Evolutionary conservation across 2,797 vertebrate species (phyloP), one percentile per base, ranked within the genome.

Genomic region (Tenualosa thibaudeaui): DNA sequence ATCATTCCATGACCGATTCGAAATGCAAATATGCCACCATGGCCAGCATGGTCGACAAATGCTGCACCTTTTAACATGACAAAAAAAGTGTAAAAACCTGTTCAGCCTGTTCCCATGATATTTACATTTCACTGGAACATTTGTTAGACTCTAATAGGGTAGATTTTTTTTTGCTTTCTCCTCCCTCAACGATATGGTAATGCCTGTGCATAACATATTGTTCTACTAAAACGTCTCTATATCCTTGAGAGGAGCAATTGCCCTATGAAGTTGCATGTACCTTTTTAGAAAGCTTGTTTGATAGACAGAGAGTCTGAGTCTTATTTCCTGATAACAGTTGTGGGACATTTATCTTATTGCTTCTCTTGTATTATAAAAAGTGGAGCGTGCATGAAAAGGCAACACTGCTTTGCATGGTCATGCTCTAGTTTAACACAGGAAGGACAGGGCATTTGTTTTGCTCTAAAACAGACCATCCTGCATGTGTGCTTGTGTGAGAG

Each of bases 191-290:
- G 2, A 78, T 78, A 3, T 78, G 8, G 40, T 7, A 3, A 12
- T 46, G 22, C 40, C 37, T 3, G 26, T 7, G 17, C 71, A 78
- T 78, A 43, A 46, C 19, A 19, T 46, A 5, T 22, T 78, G 0
- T 46, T 17, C 19, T 46, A 78, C 17, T 78, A 94, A 93, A 91
- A 90, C 86, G 81, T n/a, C 86, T 90, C 91, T 89, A 85, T 91
- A 94, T 93, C 95, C 93, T 94, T 94, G 93, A 92, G 94, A 87
- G 84, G 81, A 81, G 89, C 89, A 94, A 93, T 94, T 93, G 93
- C 93, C 90, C 85, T 87, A 93, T 92, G 87, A 92, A 89, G 90
- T 46, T 78, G 71, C 89, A 87, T 86, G 26, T 51, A 81, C 86
- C 82, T 92, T 91, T 89, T 31, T 10, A 37, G 83, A 65, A 81